A percentile compares a stretch with the other conserved stretches of the same genome.
phyloP scores from a whole-genome alignment of 2,113 vertebrate genomes.

The Apteryx mantelli region DNA sequence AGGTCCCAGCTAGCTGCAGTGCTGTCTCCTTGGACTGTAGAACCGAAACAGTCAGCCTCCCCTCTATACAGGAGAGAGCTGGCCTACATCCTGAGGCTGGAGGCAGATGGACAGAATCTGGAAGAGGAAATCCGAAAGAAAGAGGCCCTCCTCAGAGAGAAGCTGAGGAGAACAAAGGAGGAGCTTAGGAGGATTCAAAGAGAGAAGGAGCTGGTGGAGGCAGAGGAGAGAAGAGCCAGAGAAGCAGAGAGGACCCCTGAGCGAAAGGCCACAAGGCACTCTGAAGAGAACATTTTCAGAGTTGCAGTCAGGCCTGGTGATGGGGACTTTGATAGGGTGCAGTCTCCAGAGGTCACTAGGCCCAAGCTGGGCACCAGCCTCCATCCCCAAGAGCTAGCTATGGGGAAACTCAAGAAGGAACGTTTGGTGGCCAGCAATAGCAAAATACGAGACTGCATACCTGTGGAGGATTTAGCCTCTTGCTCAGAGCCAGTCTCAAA shows the following conservation, averaged over 20 bases:
- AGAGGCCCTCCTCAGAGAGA: conserved; percentile 79
- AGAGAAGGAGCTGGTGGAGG: conserved; percentile 52
- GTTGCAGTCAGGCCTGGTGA: background rate
- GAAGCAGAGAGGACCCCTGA: background rate
- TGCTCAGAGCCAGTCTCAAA: background rate
- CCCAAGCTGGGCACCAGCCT: background rate
- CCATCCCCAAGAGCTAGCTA: background rate
- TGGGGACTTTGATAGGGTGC: background rate
- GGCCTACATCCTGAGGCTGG: conserved; percentile 66
- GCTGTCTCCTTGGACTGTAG: background rate
- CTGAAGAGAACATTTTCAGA: background rate
- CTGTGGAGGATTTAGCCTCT: background rate
- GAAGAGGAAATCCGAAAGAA: conserved; percentile 79
- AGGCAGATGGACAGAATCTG: conserved; percentile 63
- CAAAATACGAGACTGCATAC: background rate
- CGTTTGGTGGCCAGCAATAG: conserved; percentile 48
- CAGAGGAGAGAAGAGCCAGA: conserved; percentile 38
- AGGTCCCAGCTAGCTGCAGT: background rate
- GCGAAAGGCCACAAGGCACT: background rate
- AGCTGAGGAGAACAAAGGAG: conserved; percentile 79
- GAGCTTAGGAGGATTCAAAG: conserved; percentile 77
- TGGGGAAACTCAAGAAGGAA: conserved; percentile 65
- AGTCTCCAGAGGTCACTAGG: conserved; percentile 1
- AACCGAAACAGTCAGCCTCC: background rate
- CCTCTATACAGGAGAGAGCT: background rate